Evolutionary conservation across 2,888 invertebrate species (phyloP), one percentile per base, ranked within the genome.

Genomic region (Epistrophe eligans): DNA sequence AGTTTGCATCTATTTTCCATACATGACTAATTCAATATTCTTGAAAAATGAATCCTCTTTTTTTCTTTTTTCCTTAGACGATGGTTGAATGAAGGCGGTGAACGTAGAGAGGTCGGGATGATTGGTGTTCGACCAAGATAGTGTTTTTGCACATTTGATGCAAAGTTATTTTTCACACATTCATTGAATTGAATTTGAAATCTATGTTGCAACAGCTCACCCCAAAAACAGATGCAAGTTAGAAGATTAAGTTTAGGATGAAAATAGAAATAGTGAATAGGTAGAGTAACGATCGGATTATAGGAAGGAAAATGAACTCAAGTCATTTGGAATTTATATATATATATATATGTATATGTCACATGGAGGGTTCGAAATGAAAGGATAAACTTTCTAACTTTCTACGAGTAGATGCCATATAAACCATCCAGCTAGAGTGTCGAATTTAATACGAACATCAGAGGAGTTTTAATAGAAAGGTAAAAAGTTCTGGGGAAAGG

Each of bases 121-220:
- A 52, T 52, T 15, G 52, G 13, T 28, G 52, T 52, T 52, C 24
- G 52, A 52, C 24, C 28, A 52, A 52, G 24, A 52, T 52, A 52
- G 52, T 28, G 52, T 52, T 52, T 52, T 52, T 52, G 45, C n/a
- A 35, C 17, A 24, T 15, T 24, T 24, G 52, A 52, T 52, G 52
- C 52, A 52, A 52, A 52, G 52, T 52, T 52, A 28, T 52, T 52
- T 52, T 24, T 52, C 24, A 52, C 24, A 52, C 15, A 52, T 52
- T 52, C 24, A 52, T 52, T 28, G 52, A 52, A 52, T 52, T 52
- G 52, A 52, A 52, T 52, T 52, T 52, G 15, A 52, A 52, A 28
- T 52, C 52, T 28, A 24, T 24, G 52, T 15, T 28, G 52, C 24
- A 24, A 13, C 13, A 7, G 52, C 9, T 32, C 32, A 6, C 6